Evolutionary conservation across 2,888 invertebrate genomes (phyloP).

Genomic region (Liopterus haemorrhoidalis): DNA sequence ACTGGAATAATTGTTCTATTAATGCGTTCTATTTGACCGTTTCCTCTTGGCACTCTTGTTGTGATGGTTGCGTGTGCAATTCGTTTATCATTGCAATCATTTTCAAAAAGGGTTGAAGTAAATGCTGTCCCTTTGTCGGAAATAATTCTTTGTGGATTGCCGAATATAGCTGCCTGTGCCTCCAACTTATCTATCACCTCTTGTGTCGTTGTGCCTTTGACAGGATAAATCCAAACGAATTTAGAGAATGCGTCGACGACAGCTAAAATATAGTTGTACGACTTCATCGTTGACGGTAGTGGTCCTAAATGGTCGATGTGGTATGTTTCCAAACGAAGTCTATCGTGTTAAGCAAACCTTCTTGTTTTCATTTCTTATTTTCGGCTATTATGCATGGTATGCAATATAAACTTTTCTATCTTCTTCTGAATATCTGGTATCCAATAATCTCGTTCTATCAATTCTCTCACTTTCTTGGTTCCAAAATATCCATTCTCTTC

Average conservation of each 20-base stretch:
- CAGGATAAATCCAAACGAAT: slow-evolving; percentile 29
- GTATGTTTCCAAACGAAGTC: slow-evolving; percentile 30
- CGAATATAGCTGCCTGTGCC: slow-evolving; percentile 16
- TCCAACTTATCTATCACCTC: no score
- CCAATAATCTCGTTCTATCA: slow-evolving; percentile 12
- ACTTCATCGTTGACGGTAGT: no score
- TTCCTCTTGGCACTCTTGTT: no score
- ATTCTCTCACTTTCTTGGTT: slow-evolving; percentile 9
- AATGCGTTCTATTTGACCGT: no score
- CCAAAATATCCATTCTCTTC: no score
- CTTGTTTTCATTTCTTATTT: slow-evolving; percentile 28
- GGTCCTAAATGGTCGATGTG: no score
- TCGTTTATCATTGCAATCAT: no score
- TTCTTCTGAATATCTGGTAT: slow-evolving; percentile 14
- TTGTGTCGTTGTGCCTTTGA: slow-evolving; percentile 24
- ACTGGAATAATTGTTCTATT: slow-evolving; percentile 23
- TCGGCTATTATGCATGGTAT: slow-evolving; percentile 29
- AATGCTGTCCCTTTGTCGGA: no score
- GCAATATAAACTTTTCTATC: slow-evolving; percentile 5
- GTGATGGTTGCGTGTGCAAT: no score
- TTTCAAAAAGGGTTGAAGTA: no score
- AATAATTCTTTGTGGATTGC: no score
- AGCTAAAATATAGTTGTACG: no score
- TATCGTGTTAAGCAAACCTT: slow-evolving; percentile 27
- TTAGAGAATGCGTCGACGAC: slow-evolving; percentile 32